A percentile compares a stretch with the other conserved stretches of the same genome.
Conservation (phyloP, 2,888 invertebrate genomes). For the Onchidella celtica region DNA sequence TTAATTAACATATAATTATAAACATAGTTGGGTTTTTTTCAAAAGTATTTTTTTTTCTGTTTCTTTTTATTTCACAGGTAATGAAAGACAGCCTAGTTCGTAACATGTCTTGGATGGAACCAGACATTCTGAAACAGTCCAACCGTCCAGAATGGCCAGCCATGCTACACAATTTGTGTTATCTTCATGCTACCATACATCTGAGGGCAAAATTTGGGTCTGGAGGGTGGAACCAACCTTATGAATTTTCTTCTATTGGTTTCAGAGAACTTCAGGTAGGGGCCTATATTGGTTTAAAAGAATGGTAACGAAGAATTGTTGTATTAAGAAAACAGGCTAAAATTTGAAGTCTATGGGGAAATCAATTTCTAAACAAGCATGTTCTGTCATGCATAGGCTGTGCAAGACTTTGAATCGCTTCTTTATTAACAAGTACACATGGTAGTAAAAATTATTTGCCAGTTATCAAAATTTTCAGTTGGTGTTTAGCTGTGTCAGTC, state of each 20-base stretch:
- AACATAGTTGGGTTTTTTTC: too few relatives aligned
- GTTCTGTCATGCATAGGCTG: not conserved
- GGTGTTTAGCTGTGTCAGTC: too few relatives aligned
- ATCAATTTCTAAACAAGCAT: not conserved
- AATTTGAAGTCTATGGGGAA: not conserved
- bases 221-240: conserved; percentile 78
- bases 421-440: too few relatives aligned
- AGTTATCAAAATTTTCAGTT: too few relatives aligned
- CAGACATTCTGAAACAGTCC: conserved; percentile 76
- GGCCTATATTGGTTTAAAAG: not conserved
- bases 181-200: conserved; percentile 77
- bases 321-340: not conserved
- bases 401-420: not conserved
- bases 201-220: conserved; percentile 74
- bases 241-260: conserved; percentile 72
- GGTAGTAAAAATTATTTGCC: too few relatives aligned
- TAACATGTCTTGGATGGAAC: conserved; percentile 75
- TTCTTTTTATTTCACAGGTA: conserved; percentile 61
- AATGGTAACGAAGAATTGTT: not conserved
- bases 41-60: too few relatives aligned
- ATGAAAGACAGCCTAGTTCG: conserved; percentile 78
- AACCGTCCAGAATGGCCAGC: conserved; percentile 76
- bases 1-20: too few relatives aligned
- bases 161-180: conserved; percentile 79
- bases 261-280: conserved; percentile 71